Conservation (phyloP, 2,888 invertebrate species). For the Phrixothrix hirtus region DNA sequence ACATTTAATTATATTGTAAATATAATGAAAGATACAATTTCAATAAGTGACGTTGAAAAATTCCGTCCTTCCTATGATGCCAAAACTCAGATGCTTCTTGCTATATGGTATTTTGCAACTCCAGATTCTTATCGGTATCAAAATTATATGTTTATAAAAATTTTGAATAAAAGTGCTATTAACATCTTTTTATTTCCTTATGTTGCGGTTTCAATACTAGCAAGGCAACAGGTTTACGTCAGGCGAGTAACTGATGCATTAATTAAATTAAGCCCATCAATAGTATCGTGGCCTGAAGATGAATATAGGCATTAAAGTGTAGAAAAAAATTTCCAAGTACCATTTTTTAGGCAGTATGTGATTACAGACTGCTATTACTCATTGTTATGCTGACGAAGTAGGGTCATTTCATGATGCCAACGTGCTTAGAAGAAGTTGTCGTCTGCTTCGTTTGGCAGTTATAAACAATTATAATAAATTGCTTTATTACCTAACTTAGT, state of each 20-base stretch:
- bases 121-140: background rate
- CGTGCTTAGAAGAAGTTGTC: background rate
- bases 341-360: background rate
- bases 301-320: background rate
- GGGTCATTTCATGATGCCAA: background rate
- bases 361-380: background rate
- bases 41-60: background rate
- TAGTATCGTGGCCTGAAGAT: background rate
- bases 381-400: background rate
- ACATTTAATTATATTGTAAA: background rate
- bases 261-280: background rate
- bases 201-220: background rate
- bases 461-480: too few relatives aligned
- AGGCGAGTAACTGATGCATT: background rate
- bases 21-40: background rate
- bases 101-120: background rate
- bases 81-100: background rate
- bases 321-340: background rate
- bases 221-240: background rate
- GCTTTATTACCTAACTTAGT: too few relatives aligned
- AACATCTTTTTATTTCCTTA: background rate
- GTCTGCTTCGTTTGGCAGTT: too few relatives aligned
- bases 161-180: too few relatives aligned
- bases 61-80: background rate
- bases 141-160: background rate